Evolutionary conservation across 2,113 vertebrate genomes (phyloP), one percentile per base, ranked within the genome.

Genomic region (Cavia aperea): DNA sequence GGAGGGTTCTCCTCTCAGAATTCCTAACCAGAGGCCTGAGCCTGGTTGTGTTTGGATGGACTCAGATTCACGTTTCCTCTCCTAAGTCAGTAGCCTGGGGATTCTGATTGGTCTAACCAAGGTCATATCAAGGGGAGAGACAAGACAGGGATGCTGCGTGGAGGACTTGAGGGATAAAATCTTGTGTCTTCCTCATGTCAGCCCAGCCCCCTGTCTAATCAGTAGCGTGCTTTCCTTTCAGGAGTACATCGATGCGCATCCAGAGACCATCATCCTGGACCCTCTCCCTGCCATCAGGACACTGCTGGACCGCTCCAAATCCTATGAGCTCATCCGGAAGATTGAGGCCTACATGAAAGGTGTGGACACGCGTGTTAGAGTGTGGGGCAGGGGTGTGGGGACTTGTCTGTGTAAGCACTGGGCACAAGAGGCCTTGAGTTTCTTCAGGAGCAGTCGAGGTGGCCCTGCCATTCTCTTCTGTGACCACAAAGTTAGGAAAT

Each of bases 231-330:
- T 92, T 75, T 78, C 58, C 86, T 97, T 97, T 85, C 97, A 99
- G 99, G 99, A 99, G 62, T 99, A 99, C 97, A 99, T 99, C 39
- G 99, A 99, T 46, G 98, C 99, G 77, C 99, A 99, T 96, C 99
- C 99, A 3, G 99, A 99, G 97, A 99, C 99, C 92, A 99, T 99
- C n/a, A 97, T 99, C 94, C 97, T 99, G 96, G 99, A 99, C 92
- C 99, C 99, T 8, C 98, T 99, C 31, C 99, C 99, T 0, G 99
- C 99, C 95, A 99, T 99, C 96, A 98, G 99, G 66, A 99, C 99
- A 0, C 98, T 99, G 93, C 98, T 99, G 78, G 99, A 99, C 96
- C 98, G 99, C 93, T 99, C 99, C 97, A 99, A 99, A 96, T 99
- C 99, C 91, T 99, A 99, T 0, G 99, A 99, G 96, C 98, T 99